Evolutionary conservation across 2,797 vertebrate species (phyloP).

Genomic region (Decapterus maruadsi): DNA sequence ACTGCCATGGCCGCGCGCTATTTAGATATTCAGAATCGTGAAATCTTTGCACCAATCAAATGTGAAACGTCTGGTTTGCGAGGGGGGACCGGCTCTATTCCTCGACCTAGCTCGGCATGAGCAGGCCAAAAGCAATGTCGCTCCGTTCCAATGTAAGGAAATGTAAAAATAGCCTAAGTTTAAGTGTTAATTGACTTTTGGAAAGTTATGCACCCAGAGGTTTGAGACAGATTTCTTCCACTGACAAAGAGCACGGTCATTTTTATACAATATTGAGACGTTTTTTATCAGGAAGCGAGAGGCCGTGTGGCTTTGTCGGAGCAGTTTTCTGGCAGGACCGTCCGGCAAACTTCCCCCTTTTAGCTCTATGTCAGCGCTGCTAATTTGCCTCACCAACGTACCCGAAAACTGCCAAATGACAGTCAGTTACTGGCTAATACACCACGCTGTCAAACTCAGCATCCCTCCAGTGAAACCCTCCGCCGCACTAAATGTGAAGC

Average conservation of each 20-base stretch:
- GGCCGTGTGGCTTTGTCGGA: background rate
- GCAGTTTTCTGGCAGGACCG: background rate
- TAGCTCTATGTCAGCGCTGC: slow-evolving; percentile 7
- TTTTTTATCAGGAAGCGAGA: background rate
- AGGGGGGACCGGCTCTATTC: background rate
- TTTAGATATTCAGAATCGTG: slow-evolving; percentile 38
- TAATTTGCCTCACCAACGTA: background rate
- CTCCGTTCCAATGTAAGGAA: slow-evolving; percentile 37
- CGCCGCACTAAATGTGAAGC: slow-evolving; percentile 53
- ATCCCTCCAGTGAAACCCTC: slow-evolving; percentile 51
- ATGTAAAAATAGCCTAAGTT: slow-evolving; percentile 36
- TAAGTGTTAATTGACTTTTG: slow-evolving; percentile 36
- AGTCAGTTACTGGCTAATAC: slow-evolving; percentile 44
- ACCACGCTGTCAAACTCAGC: slow-evolving; percentile 56
- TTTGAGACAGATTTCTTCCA: slow-evolving; percentile 22
- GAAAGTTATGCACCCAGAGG: slow-evolving; percentile 15
- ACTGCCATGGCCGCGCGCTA: slow-evolving; percentile 31
- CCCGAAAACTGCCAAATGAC: slow-evolving; percentile 35
- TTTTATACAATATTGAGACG: slow-evolving; percentile 15
- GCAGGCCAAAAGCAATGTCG: slow-evolving; percentile 29
- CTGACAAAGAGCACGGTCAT: background rate
- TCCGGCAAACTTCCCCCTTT: background rate
- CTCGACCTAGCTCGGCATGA: slow-evolving; percentile 2
- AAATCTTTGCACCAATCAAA: slow-evolving; percentile 29
- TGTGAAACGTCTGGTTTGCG: slow-evolving; percentile 11